These are phyloP conservation scores for Trochalopteron elliotii DNA, from an alignment of 2,113 vertebrate genomes.

Conservation along the genomic window DNA sequence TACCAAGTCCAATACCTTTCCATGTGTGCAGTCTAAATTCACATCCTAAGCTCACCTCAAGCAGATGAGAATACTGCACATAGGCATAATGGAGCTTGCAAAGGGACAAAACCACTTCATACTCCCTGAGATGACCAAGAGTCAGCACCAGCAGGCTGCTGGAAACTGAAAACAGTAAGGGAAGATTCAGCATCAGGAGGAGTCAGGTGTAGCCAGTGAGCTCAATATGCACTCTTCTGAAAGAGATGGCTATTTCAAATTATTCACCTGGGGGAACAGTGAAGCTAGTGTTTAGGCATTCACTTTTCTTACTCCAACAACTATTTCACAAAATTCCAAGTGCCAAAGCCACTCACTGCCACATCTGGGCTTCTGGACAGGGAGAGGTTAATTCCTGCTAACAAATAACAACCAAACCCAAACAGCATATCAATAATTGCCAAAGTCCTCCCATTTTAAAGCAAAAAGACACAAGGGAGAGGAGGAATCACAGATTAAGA, in stretches of 20 bases:
- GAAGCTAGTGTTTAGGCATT: not conserved
- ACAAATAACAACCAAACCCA: not conserved
- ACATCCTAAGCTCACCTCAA: not conserved
- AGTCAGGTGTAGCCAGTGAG: not conserved
- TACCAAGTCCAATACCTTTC: not conserved
- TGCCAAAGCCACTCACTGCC: not conserved
- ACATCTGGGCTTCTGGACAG: not conserved
- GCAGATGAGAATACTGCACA: not conserved
- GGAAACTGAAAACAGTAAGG: not conserved
- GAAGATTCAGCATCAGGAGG: not conserved
- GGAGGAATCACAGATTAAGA: not conserved
- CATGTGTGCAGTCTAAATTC: not conserved
- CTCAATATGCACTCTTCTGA: not conserved
- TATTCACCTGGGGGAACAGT: rapidly evolving
- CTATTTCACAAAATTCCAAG: rapidly evolving
- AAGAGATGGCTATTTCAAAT: not conserved
- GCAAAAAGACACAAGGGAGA: not conserved
- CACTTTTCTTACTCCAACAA: not conserved
- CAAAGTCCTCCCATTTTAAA: not conserved
- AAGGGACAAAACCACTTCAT: not conserved
- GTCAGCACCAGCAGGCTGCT: not conserved
- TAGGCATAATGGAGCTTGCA: not conserved
- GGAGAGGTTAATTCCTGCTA: not conserved
- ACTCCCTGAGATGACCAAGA: not conserved
- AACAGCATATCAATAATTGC: not conserved